phyloP scores from a whole-genome alignment of 1,140 invertebrate genomes.

The Aphidius gifuensis region DNA sequence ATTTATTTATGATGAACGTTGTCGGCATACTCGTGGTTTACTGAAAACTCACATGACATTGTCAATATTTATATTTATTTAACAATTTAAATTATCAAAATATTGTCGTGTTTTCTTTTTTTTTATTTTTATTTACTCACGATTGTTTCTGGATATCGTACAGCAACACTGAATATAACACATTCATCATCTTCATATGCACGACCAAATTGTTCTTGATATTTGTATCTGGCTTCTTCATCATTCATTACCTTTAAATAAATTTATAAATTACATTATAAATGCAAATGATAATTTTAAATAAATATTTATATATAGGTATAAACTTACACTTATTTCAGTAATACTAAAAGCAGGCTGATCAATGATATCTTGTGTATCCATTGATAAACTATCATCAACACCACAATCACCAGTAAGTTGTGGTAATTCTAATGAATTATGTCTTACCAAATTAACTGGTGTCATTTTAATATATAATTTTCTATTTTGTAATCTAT shows the following conservation, averaged over 20 bases:
- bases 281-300: too few species aligned
- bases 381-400: slow-evolving; percentile 59
- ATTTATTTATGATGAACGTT: slow-evolving; percentile 4
- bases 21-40: slow-evolving; percentile 52
- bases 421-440: slow-evolving; percentile 50
- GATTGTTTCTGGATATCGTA: slow-evolving; percentile 70
- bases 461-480: slow-evolving; percentile 76
- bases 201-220: slow-evolving; percentile 82
- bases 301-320: too few species aligned
- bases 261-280: background rate
- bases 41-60: slow-evolving; percentile 54
- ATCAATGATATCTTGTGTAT: slow-evolving; percentile 57
- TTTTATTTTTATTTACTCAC: slow-evolving; percentile 49
- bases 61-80: slow-evolving; percentile 47
- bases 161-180: slow-evolving; percentile 77
- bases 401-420: slow-evolving; percentile 46
- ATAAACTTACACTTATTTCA: slow-evolving; percentile 53
- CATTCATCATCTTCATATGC: slow-evolving; percentile 72
- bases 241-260: slow-evolving; percentile 60
- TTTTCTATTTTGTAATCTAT: slow-evolving; percentile 68
- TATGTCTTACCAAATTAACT: slow-evolving; percentile 66
- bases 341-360: slow-evolving; percentile 55
- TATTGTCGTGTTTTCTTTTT: slow-evolving; percentile 27
- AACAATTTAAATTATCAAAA: slow-evolving; percentile 30
- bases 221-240: slow-evolving; percentile 62